Evolutionary conservation across 2,888 invertebrate species (phyloP).

Genomic region (Doris montereyensis): DNA sequence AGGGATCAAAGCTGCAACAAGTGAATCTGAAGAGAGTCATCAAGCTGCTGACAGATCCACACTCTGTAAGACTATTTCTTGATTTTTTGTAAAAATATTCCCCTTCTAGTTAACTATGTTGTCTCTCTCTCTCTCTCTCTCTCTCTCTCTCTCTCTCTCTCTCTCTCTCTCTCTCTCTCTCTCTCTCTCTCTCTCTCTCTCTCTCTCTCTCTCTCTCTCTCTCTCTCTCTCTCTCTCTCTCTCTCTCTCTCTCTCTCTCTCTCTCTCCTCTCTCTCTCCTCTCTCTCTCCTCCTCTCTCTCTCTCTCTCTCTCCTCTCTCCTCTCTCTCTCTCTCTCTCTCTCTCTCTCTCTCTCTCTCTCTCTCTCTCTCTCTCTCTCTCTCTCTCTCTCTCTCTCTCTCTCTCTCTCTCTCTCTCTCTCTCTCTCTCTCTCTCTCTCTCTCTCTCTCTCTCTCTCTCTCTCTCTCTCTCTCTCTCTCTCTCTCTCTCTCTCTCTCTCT

Average conservation of each 20-base stretch:
- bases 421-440: too few species aligned
- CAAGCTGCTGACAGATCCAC: constrained; percentile 71
- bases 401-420: too few species aligned
- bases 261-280: constrained; percentile 15
- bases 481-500: too few species aligned
- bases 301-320: too few species aligned
- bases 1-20: constrained; percentile 65
- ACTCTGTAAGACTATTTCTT: constrained; percentile 73
- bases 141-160: constrained; percentile 16
- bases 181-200: not conserved
- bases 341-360: not conserved
- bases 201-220: not conserved
- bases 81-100: too few species aligned
- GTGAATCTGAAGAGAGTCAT: constrained; percentile 68
- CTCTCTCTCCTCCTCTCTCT: too few species aligned
- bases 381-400: too few species aligned
- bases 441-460: too few species aligned
- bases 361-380: too few species aligned
- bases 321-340: too few species aligned
- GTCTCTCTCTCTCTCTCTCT: not conserved
- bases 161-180: constrained; percentile 18
- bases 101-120: too few species aligned
- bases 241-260: constrained; percentile 27
- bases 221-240: constrained; percentile 13
- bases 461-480: too few species aligned